Evolutionary conservation across 2,113 vertebrate genomes (phyloP).

Genomic region (Scolopax mira): DNA sequence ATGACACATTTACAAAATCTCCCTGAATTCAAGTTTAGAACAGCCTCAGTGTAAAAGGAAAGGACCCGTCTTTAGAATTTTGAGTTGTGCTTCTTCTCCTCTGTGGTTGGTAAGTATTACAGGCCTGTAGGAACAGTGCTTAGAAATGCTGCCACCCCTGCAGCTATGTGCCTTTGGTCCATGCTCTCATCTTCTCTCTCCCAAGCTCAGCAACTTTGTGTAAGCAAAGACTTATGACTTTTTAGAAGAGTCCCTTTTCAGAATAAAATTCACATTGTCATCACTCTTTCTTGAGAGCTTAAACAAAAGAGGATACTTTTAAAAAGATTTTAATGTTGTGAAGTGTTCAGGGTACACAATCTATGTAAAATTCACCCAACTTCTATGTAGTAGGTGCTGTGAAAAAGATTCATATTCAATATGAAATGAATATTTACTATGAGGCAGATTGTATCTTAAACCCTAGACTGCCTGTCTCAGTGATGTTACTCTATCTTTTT

Average conservation of each 20-base stretch:
- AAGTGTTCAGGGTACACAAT: fast-evolving
- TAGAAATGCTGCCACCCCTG: not conserved
- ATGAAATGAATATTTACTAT: not conserved
- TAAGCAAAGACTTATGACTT: no score
- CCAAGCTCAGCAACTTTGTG: not conserved
- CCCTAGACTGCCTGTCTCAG: not conserved
- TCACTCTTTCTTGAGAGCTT: fast-evolving
- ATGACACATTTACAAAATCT: not conserved
- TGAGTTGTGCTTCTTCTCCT: not conserved
- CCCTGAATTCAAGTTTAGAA: not conserved
- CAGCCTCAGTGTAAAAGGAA: not conserved
- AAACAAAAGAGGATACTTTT: not conserved
- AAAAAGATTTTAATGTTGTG: not conserved
- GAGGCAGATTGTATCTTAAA: not conserved
- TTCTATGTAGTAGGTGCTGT: not conserved
- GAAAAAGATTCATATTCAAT: not conserved
- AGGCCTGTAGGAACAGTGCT: not conserved
- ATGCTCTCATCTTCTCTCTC: not conserved
- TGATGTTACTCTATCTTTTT: not conserved
- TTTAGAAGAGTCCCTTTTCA: not conserved
- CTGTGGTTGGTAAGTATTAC: not conserved
- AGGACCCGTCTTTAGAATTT: not conserved
- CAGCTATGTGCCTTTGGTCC: not conserved
- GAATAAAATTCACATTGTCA: not conserved
- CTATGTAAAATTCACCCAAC: not conserved